phyloP scores from a whole-genome alignment of 2,888 invertebrate genomes.

The Heteromyza rotundicornis region DNA sequence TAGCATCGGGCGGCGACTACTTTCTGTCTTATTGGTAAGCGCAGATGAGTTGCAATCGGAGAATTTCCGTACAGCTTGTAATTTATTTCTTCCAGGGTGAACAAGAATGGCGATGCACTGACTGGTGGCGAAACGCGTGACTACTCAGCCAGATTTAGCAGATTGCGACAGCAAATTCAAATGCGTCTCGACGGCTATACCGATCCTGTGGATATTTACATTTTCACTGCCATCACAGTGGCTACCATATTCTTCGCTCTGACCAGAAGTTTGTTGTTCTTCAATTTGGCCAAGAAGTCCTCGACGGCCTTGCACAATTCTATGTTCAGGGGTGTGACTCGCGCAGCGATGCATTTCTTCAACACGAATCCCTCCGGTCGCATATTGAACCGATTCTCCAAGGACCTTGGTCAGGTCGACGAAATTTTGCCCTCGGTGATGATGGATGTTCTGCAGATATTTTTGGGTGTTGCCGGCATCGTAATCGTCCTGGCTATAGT shows the following conservation, averaged over 20 bases:
- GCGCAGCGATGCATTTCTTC: slow-evolving; percentile 86
- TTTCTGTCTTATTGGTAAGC: slow-evolving; percentile 77
- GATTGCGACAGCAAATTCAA: slow-evolving; percentile 37
- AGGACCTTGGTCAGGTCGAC: slow-evolving; percentile 76
- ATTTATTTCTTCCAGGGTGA: slow-evolving; percentile 42
- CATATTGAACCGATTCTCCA: slow-evolving; percentile 87
- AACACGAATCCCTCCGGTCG: slow-evolving; percentile 84
- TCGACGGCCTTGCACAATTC: slow-evolving; percentile 79
- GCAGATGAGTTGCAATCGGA: background rate
- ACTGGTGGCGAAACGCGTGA: background rate
- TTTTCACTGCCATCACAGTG: slow-evolving; percentile 64
- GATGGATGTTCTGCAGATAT: slow-evolving; percentile 70
- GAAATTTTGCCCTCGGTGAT: slow-evolving; percentile 60
- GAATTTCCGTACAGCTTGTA: background rate
- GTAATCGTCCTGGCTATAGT: slow-evolving; percentile 77
- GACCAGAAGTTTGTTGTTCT: slow-evolving; percentile 63
- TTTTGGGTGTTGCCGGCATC: slow-evolving; percentile 78
- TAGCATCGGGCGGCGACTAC: slow-evolving; percentile 78
- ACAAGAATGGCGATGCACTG: slow-evolving; percentile 42
- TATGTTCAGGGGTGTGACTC: slow-evolving; percentile 82
- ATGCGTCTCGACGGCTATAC: slow-evolving; percentile 32
- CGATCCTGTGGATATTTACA: slow-evolving; percentile 53
- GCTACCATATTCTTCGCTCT: slow-evolving; percentile 61
- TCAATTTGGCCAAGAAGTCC: slow-evolving; percentile 71
- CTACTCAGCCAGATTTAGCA: slow-evolving; percentile 6